These are phyloP conservation scores for Tetheella fluctuosa DNA, from an alignment of 2,888 invertebrate species.

Conservation along the genomic window DNA sequence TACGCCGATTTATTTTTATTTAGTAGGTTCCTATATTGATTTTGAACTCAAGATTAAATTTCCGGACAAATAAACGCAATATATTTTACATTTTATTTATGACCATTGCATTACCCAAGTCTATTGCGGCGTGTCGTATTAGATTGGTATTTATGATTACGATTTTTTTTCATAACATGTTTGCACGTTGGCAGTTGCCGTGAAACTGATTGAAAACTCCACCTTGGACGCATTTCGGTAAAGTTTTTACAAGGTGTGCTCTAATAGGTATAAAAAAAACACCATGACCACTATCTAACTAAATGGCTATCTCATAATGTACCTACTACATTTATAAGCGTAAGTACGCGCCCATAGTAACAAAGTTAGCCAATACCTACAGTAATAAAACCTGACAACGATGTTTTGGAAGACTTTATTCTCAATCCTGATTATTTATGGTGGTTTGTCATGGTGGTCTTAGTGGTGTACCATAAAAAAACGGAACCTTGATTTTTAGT, in stretches of 20 bases:
- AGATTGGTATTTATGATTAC: neutral
- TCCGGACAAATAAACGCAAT: too few relatives aligned
- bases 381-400: too few relatives aligned
- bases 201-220: slow-evolving; percentile 1
- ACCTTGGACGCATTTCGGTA: neutral
- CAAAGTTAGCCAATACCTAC: neutral
- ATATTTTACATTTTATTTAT: neutral
- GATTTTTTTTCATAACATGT: neutral
- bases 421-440: too few relatives aligned
- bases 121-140: neutral
- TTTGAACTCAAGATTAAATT: too few relatives aligned
- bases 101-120: neutral
- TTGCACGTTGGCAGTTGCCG: neutral
- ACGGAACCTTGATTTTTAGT: neutral
- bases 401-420: neutral
- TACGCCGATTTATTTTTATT: too few relatives aligned
- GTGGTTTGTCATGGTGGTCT: neutral
- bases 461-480: neutral
- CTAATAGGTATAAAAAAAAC: neutral
- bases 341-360: neutral
- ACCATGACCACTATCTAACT: neutral
- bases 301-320: too few relatives aligned
- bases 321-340: too few relatives aligned
- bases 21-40: too few relatives aligned
- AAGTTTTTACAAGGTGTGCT: neutral